These are phyloP conservation scores for Gadus macrocephalus DNA, from an alignment of 2,113 vertebrate species.

Conservation along the genomic window DNA sequence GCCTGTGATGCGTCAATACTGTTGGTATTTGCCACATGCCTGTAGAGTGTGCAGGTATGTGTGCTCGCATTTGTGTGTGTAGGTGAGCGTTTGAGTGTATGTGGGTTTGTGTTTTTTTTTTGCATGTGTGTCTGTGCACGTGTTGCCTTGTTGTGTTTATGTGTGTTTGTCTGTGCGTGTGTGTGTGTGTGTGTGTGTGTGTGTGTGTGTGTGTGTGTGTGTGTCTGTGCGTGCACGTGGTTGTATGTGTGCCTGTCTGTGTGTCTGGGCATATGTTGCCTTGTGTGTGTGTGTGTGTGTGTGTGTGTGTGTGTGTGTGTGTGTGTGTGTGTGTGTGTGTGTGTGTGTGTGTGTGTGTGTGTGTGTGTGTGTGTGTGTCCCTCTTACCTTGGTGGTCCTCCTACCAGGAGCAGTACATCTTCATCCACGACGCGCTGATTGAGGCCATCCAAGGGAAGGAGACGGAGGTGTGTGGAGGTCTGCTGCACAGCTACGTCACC, in stretches of 20 bases:
- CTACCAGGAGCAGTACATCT: conserved; percentile 90
- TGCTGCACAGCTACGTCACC: conserved; percentile 88
- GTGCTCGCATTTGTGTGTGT: too few relatives aligned
- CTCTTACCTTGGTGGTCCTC: too few relatives aligned
- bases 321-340: not conserved
- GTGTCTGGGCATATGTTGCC: not conserved
- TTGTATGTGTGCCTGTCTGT: not conserved
- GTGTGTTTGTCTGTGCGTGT: not conserved
- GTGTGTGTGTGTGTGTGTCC: too few relatives aligned
- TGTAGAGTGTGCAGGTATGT: too few relatives aligned
- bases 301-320: conserved; percentile 1
- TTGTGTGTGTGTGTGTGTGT: too few relatives aligned
- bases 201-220: too few relatives aligned
- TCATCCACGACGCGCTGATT: conserved; percentile 92
- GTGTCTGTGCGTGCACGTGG: not conserved
- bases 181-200: too few relatives aligned
- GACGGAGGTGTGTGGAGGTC: conserved; percentile 83
- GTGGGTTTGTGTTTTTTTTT: not conserved
- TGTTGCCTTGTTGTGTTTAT: not conserved
- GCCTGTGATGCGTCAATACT: too few relatives aligned
- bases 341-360: not conserved
- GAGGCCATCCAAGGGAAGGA: conserved; percentile 91
- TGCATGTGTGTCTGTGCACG: not conserved
- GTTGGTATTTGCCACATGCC: too few relatives aligned
- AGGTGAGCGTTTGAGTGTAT: not conserved